Conservation (phyloP, 2,888 invertebrate genomes). For the Xanthorhoe spadicearia region DNA sequence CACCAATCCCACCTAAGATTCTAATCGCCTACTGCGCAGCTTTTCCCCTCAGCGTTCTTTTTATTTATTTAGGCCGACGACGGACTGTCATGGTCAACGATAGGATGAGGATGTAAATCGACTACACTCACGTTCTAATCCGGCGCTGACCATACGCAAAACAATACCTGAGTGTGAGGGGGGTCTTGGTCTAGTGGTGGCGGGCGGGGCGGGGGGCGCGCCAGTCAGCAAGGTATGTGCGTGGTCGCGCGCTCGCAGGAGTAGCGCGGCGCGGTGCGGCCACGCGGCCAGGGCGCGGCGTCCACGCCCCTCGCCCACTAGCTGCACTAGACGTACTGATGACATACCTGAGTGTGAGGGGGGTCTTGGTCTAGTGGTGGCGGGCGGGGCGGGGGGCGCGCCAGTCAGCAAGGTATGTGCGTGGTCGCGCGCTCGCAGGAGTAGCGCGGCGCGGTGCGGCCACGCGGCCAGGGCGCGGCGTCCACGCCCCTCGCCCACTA, state of each 20-base stretch:
- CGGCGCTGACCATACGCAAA: too few relatives aligned
- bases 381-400: constrained; percentile 48
- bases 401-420: constrained; percentile 62
- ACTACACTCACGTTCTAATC: too few relatives aligned
- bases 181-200: too few relatives aligned
- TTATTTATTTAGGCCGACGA: too few relatives aligned
- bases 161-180: constrained; percentile 29
- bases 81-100: too few relatives aligned
- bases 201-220: constrained; percentile 77
- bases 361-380: constrained; percentile 53
- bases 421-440: constrained; percentile 92
- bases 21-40: too few relatives aligned
- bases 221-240: constrained; percentile 62
- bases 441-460: constrained; percentile 91
- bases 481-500: constrained; percentile 79
- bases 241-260: constrained; percentile 92
- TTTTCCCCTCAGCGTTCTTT: too few relatives aligned
- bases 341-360: constrained; percentile 56
- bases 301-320: constrained; percentile 79
- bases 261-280: constrained; percentile 91
- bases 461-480: constrained; percentile 90
- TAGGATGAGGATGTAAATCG: too few relatives aligned
- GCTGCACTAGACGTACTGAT: too few relatives aligned
- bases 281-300: constrained; percentile 90
- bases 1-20: too few relatives aligned